Evolutionary conservation across 2,888 invertebrate genomes (phyloP), one percentile per base, ranked within the genome.

Genomic region (Cynaeus angustus): DNA sequence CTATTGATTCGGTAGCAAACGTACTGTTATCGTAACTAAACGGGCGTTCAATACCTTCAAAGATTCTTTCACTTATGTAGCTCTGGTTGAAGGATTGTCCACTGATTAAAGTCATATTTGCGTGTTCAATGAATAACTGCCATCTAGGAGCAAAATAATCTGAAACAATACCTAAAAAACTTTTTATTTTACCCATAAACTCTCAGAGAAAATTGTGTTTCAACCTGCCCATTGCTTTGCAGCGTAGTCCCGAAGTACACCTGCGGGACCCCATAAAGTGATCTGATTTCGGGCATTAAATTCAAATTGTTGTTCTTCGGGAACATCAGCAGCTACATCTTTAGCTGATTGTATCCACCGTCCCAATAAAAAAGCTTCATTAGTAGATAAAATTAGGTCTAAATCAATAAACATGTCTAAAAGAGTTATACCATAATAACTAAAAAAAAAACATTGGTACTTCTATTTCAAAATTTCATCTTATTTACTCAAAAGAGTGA

Each of bases 281-380:
- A 98, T 92, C 85, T 98, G 98, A 86, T 97, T 96, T 55, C 93
- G 88, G 0, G 97, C 96, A 83, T 98, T 97, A 77, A 89, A 91
- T 81, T 94, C 92, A 78, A 88, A 91, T 55, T 88, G 84, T 7
- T 80, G 73, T 62, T 82, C 82, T 77, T 92, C 91, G 83, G 88
- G 72, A 56, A 4, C 13, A 76, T 82, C 82, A 2, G 77, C 79
- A 0, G 88, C 89, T 78, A 88, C 79, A 12, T 80, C 79, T 81
- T 90, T 91, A 0, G 94, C 93, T 58, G 86, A 86, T 41, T 87
- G 84, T 5, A 95, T 74, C 94, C 94, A 95, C 1, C 76, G 83
- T 0, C 94, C 94, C 1, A 95, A 81, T 30, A 94, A 83, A 80
- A 94, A 95, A 67, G 89, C 87, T 53, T 86, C 81, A 79, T 90